Base-by-base conservation (phyloP, 2,113 vertebrate genomes). In the Passer montanus region DNA sequence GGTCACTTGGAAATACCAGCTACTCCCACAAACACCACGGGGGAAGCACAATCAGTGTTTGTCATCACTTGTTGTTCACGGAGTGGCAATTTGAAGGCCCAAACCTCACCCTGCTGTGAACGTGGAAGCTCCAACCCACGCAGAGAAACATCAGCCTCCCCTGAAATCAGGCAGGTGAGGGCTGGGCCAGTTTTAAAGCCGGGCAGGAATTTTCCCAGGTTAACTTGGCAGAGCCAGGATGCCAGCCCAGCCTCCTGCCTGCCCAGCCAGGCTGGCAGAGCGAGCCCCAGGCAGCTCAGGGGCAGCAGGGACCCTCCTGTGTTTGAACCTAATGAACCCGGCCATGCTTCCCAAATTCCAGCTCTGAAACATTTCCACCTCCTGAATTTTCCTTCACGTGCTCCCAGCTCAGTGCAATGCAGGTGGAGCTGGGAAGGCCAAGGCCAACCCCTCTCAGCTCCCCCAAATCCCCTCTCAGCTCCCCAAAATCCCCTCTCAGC, bases 1-100 rank as follows among this genome's bases (percentile, higher is more conserved):
- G 64, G 91, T 90, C 91, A 94, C 92, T 92, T 39, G 23, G 89
- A 90, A 90, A 92, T 58, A 87, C 41, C 90, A 74, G 77, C 87
- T 68, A 19, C 93, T 76, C 87, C 93, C 92, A 68, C 84, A 20
- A 69, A 39, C 23, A 44, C 55, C 13, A 20, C 6, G 18, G 52
- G 59, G 72, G 92, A 85, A 74, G 56, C 63, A 59, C 80, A 80
- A 46, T 70, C 31, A 78, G 59, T 22, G 73, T 77, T 80, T 90
- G 68, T 84, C 80, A 67, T 49, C 47, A 31, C 80, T 92, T 43
- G 11, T 11, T 67, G 77, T 87, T 93, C 76, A 28, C 33, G 39
- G 46, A 87, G 69, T 79, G 93, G 46, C 84, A 60, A 79, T 86
- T 44, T 31, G 77, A 67, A 94, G 93, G 89, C 59, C 60, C 58